These are phyloP conservation scores for Clarias batrachus DNA, from an alignment of 2,113 vertebrate genomes.

Conservation along the genomic window DNA sequence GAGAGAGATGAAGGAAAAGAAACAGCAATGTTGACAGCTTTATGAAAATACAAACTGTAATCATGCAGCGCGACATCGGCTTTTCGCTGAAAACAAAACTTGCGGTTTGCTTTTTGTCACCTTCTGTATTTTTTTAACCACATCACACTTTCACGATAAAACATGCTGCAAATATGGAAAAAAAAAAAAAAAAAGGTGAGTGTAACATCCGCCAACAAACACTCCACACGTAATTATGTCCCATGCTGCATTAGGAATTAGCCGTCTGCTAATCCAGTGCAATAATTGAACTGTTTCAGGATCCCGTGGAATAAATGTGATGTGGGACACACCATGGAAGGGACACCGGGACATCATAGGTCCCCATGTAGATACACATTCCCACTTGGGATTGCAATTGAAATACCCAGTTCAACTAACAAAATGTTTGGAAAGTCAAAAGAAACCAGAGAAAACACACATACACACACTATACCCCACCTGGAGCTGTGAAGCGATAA, in stretches of 20 bases:
- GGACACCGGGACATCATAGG: neutral
- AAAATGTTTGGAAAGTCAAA: neutral
- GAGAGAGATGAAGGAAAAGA: neutral
- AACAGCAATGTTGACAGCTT: conserved; percentile 26
- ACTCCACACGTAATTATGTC: neutral
- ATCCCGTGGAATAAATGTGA: neutral
- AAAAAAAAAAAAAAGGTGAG: neutral
- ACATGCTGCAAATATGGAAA: neutral
- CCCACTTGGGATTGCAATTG: neutral
- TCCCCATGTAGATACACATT: neutral
- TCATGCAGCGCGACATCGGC: conserved; percentile 12
- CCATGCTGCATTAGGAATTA: neutral
- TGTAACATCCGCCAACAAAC: neutral
- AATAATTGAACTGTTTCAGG: neutral
- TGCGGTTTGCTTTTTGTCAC: neutral
- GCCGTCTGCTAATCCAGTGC: neutral
- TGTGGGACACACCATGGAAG: neutral
- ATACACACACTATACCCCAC: neutral
- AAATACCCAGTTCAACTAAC: neutral
- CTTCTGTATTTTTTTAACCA: neutral
- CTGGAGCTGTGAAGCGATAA: neutral
- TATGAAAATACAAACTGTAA: conserved; percentile 29
- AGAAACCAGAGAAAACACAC: neutral
- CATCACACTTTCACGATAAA: neutral
- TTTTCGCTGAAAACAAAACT: neutral